A percentile compares a stretch with the other conserved stretches of the same genome.
Conservation (phyloP, 2,888 invertebrate species). For the Lepidocyrtoides sp. region DNA sequence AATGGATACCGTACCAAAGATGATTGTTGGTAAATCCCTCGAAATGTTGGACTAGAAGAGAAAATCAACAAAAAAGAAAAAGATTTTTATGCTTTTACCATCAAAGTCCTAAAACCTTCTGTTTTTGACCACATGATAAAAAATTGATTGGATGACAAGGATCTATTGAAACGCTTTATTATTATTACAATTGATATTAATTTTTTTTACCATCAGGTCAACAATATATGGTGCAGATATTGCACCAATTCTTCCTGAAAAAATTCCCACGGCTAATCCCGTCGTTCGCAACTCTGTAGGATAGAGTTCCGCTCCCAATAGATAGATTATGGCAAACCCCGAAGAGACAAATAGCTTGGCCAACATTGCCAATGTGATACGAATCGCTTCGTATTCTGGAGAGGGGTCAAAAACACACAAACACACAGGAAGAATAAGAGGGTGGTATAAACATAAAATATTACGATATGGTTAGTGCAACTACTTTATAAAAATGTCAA, state of each 20-base stretch:
- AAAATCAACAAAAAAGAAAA: not conserved
- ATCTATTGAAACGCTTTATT: too few species aligned
- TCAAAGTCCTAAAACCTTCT: not conserved
- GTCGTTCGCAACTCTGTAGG: slow-evolving; percentile 83
- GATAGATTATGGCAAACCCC: slow-evolving; percentile 82
- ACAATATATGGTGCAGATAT: slow-evolving; percentile 84
- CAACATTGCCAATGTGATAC: slow-evolving; percentile 82
- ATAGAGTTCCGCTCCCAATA: slow-evolving; percentile 84
- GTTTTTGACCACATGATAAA: too few species aligned
- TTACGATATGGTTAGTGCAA: not conserved
- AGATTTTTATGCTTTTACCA: not conserved
- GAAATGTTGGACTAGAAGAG: slow-evolving; percentile 77
- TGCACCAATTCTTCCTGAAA: slow-evolving; percentile 83
- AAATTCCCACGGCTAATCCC: slow-evolving; percentile 78
- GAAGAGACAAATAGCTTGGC: slow-evolving; percentile 84
- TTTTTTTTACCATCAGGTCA: slow-evolving; percentile 79
- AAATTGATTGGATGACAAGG: not conserved
- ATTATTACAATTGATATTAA: too few species aligned
- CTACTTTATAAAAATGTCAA: not conserved
- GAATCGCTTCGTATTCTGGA: slow-evolving; percentile 71
- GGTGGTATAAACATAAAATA: not conserved
- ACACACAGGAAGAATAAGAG: too few species aligned
- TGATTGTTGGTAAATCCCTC: slow-evolving; percentile 81
- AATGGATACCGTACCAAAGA: slow-evolving; percentile 81
- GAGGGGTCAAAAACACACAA: too few species aligned